Evolutionary conservation across 2,888 invertebrate genomes (phyloP), one percentile per base, ranked within the genome.

Genomic region (Teinopalpus imperialis): DNA sequence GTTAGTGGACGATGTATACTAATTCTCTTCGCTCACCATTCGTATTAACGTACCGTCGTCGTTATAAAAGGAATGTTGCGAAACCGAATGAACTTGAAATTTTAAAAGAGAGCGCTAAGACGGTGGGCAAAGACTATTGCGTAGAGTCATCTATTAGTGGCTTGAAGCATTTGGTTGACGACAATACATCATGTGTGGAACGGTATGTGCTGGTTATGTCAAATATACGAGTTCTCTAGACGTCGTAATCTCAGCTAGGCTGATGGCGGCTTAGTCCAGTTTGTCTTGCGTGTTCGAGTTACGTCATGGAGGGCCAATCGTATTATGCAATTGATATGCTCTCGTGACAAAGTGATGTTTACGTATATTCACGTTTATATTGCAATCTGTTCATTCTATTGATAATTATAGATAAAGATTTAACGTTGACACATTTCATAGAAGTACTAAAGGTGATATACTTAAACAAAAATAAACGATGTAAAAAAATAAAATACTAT

Each of bases 101-200:
- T n/a, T 49, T 82, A 1, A 75, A 70, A 52, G 66, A 72, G 18
- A 81, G 85, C 48, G 6, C 83, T 4, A 81, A 71, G 53, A 58
- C 62, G 1, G 64, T 88, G 14, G 69, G 72, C 50, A 83, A 66
- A 55, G 76, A 86, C 49, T 89, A 89, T 61, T 89, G 89, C 43
- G 59, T 70, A 7, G 86, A 88, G 53, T 87, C 89, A 4, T 88
- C 89, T 1, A 87, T 89, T 24, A 76, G 81, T 50, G 89, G 89
- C 1, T 72, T 89, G 2, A 86, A 86, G 46, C 81, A 88, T 55
- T 67, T 89, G 1, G 88, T 87, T 9, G 69, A 77, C 52, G 70
- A 73, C 5, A 73, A 72, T 20, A 77, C 79, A 24, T 60, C 85
- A 10, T 66, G 60, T 27, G 57, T 80, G 45, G 89, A 89, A 72